These are phyloP conservation scores for Acromyrmex charruanus DNA, from an alignment of 1,140 invertebrate genomes.

Conservation along the genomic window DNA sequence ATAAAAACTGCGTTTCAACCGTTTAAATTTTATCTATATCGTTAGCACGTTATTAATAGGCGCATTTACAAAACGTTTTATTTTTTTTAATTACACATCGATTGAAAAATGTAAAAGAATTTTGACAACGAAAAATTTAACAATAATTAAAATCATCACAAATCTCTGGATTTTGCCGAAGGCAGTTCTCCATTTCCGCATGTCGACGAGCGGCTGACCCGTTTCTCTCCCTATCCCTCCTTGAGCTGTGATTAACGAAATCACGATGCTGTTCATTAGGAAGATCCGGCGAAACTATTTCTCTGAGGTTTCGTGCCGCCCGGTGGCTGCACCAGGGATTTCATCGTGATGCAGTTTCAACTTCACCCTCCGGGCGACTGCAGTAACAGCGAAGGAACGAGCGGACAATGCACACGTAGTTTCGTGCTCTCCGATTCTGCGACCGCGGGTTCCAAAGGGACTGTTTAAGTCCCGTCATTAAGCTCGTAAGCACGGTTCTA, in stretches of 20 bases:
- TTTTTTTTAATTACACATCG: neutral
- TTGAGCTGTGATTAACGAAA: slow-evolving; percentile 66
- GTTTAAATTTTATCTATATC: slow-evolving; percentile 26
- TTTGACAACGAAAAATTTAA: slow-evolving; percentile 7
- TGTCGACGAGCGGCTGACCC: neutral
- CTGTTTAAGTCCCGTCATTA: slow-evolving; percentile 74
- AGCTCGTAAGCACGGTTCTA: slow-evolving; percentile 66
- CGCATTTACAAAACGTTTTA: slow-evolving; percentile 3
- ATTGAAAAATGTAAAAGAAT: slow-evolving; percentile 6
- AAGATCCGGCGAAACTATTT: slow-evolving; percentile 64
- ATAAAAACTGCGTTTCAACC: neutral
- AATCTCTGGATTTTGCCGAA: neutral
- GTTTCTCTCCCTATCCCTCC: neutral
- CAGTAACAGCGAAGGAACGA: slow-evolving; percentile 10
- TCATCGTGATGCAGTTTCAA: slow-evolving; percentile 42
- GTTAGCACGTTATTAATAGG: neutral
- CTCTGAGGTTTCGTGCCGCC: slow-evolving; percentile 57
- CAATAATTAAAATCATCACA: slow-evolving; percentile 16
- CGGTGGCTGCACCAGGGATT: slow-evolving; percentile 31
- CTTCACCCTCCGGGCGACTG: slow-evolving; percentile 4
- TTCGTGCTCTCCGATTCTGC: slow-evolving; percentile 54
- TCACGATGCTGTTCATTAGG: slow-evolving; percentile 71
- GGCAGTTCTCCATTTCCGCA: slow-evolving; percentile 1
- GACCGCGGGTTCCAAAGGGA: slow-evolving; percentile 67
- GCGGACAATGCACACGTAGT: slow-evolving; percentile 60